phyloP scores from a whole-genome alignment of 2,888 invertebrate genomes.

The Eupithecia abbreviata region DNA sequence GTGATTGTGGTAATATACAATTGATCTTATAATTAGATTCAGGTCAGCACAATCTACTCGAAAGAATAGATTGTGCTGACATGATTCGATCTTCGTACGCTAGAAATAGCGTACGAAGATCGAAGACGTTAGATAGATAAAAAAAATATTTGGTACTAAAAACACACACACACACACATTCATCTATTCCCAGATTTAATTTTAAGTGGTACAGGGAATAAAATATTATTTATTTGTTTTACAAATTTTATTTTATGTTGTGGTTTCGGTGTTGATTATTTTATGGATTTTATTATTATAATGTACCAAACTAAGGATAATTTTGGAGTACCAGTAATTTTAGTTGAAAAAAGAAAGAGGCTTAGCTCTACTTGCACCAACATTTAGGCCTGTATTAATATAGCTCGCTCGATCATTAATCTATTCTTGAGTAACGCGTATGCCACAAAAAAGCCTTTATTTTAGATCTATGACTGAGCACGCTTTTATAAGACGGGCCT shows the following conservation, averaged over 20 bases:
- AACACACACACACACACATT: neutral
- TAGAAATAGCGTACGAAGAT: too few species aligned
- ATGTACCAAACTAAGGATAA: neutral
- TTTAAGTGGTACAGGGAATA: slow-evolving; percentile 41
- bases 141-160: too few species aligned
- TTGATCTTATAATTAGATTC: too few species aligned
- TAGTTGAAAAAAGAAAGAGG: neutral
- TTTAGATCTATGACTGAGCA: too few species aligned
- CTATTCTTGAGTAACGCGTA: too few species aligned
- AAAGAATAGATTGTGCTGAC: too few species aligned
- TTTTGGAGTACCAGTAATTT: neutral
- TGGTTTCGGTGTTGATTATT: slow-evolving; percentile 8
- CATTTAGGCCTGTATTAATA: neutral
- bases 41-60: too few species aligned
- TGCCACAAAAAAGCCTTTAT: too few species aligned
- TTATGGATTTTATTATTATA: neutral
- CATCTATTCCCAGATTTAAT: slow-evolving; percentile 23
- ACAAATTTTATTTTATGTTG: slow-evolving; percentile 17
- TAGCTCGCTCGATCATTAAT: neutral
- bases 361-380: neutral
- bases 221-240: slow-evolving; percentile 19
- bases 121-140: too few species aligned
- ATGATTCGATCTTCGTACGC: too few species aligned
- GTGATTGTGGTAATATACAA: too few species aligned
- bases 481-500: neutral